Evolutionary conservation across 2,113 vertebrate species (phyloP).

Genomic region (Hippocampus barbouri): DNA sequence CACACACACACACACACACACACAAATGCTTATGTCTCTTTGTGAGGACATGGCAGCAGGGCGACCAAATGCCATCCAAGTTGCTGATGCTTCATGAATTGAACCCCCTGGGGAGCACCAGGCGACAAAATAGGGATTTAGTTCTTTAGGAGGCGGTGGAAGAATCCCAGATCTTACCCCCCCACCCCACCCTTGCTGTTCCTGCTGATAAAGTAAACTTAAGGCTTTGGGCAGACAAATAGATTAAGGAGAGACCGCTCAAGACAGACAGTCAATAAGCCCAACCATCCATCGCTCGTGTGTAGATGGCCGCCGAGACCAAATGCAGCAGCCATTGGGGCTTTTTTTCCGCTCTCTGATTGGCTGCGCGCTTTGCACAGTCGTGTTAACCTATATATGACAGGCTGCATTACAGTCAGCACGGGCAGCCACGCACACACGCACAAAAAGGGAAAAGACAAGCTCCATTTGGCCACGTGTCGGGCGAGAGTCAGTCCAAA

Average conservation of each 20-base stretch:
- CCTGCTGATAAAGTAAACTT: slow-evolving; percentile 40
- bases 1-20: too few relatives aligned
- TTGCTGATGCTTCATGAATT: slow-evolving; percentile 4
- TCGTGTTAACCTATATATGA: slow-evolving; percentile 84
- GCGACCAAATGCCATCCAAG: slow-evolving; percentile 3
- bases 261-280: slow-evolving; percentile 51
- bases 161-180: slow-evolving; percentile 24
- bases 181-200: not conserved
- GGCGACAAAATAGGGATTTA: slow-evolving; percentile 50
- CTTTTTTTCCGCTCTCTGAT: slow-evolving; percentile 47
- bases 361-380: slow-evolving; percentile 72
- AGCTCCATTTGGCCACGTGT: slow-evolving; percentile 51
- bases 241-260: slow-evolving; percentile 40
- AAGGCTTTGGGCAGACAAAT: slow-evolving; percentile 47
- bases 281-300: slow-evolving; percentile 35
- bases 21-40: not conserved
- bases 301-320: slow-evolving; percentile 71
- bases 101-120: slow-evolving; percentile 14
- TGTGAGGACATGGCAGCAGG: slow-evolving; percentile 24
- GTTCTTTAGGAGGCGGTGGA: slow-evolving; percentile 36
- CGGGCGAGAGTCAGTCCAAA: slow-evolving; percentile 43
- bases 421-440: slow-evolving; percentile 59
- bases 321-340: slow-evolving; percentile 54
- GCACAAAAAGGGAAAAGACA: slow-evolving; percentile 29
- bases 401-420: slow-evolving; percentile 81